Evolutionary conservation across 2,797 vertebrate genomes (phyloP).

Genomic region (Anas acuta): DNA sequence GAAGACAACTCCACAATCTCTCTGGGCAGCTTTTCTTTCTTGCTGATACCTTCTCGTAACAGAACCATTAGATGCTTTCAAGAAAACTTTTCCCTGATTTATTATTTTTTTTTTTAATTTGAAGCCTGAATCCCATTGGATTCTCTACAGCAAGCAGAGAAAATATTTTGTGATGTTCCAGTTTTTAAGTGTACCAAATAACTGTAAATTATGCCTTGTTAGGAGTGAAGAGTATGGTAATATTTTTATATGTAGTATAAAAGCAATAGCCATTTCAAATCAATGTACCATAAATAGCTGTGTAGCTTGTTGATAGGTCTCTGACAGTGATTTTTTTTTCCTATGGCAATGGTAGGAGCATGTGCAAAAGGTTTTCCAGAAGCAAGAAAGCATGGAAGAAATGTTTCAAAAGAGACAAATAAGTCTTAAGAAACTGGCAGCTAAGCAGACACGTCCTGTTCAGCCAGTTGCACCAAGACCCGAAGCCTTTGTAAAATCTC

Average conservation of each 20-base stretch:
- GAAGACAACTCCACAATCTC: too few species aligned
- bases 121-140: not conserved
- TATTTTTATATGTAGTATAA: not conserved
- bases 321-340: not conserved
- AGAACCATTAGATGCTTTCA: not conserved
- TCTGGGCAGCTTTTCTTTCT: not conserved
- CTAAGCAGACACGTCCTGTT: constrained; percentile 95
- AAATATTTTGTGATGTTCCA: not conserved
- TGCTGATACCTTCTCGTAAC: not conserved
- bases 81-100: not conserved
- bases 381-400: constrained; percentile 92
- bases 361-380: constrained; percentile 92
- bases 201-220: not conserved
- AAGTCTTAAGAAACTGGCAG: constrained; percentile 95
- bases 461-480: constrained; percentile 96
- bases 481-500: constrained; percentile 91
- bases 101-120: not conserved
- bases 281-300: not conserved
- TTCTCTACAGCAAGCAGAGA: not conserved
- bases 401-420: constrained; percentile 95
- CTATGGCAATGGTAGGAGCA: constrained; percentile 83
- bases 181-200: not conserved
- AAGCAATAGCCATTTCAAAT: not conserved
- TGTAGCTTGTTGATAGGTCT: not conserved
- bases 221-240: not conserved